Evolutionary conservation across 2,113 vertebrate species (phyloP).

Genomic region (Chloroceryle aenea): DNA sequence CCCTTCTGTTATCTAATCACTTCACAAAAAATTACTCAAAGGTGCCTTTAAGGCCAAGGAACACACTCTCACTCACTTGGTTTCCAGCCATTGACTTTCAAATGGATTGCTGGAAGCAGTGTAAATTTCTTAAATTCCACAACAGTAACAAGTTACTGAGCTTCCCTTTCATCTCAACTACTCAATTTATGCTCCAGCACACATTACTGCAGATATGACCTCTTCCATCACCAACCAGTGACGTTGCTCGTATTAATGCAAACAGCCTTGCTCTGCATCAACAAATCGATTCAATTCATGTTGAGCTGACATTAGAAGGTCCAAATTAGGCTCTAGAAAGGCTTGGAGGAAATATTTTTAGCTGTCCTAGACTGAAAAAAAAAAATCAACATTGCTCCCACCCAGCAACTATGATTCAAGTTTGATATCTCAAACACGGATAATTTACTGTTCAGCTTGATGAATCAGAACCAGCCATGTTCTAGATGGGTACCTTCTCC

Average conservation of each 20-base stretch:
- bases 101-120: neutral
- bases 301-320: neutral
- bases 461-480: neutral
- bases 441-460: neutral
- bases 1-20: neutral
- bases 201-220: slow-evolving; percentile 41
- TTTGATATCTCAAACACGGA: neutral
- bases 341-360: neutral
- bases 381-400: neutral
- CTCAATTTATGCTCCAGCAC: slow-evolving; percentile 51
- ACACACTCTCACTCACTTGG: neutral
- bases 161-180: slow-evolving; percentile 1
- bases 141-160: neutral
- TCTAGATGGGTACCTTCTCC: neutral
- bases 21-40: slow-evolving; percentile 46
- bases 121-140: slow-evolving; percentile 33
- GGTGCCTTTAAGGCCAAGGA: slow-evolving; percentile 13
- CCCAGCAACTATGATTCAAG: neutral
- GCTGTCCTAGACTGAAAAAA: neutral
- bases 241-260: neutral
- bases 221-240: slow-evolving; percentile 17
- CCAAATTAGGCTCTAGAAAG: neutral
- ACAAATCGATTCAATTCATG: slow-evolving; percentile 24
- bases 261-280: neutral
- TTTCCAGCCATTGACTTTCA: slow-evolving; percentile 43